Base-by-base conservation (phyloP, 2,888 invertebrate genomes). In the Argynnis bischoffii region DNA sequence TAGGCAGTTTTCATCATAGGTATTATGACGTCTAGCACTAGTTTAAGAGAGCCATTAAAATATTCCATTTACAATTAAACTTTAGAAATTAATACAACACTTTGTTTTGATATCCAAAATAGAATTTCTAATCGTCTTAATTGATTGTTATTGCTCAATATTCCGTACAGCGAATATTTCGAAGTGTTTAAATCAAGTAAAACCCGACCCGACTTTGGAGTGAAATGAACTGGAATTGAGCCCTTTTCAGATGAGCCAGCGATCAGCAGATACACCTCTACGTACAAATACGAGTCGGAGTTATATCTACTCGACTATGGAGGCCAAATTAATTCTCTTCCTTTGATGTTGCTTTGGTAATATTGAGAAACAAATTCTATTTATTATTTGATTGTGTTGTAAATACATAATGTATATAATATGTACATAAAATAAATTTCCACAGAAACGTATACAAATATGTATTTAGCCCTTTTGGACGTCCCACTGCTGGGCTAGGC, bases 201-300 rank as follows among this genome's bases (percentile, higher is more conserved):
- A 66, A 16, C 48, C 64, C 70, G 55, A 65, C 67, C 70, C 69
- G 67, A 64, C 66, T 66, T 66, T 31, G 26, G 46, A 54, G 66
- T 68, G 67, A 66, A 72, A 70, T 72, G 70, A 72, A 57, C 64
- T 65, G 70, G 70, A 72, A 72, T 56, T 55, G 55, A 66, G 60
- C 66, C 65, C 72, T 70, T 67, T 72, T 61, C 66, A 67, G 66
- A 66, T 63, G 57, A 69, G 51, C 48, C 63, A 53, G 61, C 64
- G 63, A 66, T 69, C 69, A 57, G 41, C 67, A 64, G 64, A 67
- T 64, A 64, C 59, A 55, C 64, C 21, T 16, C 56, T 67, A 54
- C 16, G 59, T 15, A 66, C 65, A 55, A 66, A 61, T 31, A 46
- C 41, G 41, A 57, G 14, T 57, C 16, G 3, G 35, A 55, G 55